phyloP scores from a whole-genome alignment of 2,888 invertebrate species.

The Hirtodrosophila cameraria region DNA sequence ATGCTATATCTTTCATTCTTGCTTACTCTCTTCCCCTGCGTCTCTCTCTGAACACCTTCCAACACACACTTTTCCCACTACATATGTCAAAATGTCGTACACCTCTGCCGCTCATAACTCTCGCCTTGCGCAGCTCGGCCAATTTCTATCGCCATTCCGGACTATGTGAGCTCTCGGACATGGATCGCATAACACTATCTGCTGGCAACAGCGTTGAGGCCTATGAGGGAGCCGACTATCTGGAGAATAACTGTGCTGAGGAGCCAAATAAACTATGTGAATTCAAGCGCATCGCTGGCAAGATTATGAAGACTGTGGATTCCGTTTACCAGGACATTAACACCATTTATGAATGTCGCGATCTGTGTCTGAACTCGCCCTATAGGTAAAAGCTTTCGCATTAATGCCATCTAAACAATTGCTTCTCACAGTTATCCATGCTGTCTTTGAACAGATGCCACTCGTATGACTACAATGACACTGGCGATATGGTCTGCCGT shows the following conservation, averaged over 20 bases:
- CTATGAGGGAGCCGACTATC: slow-evolving; percentile 90
- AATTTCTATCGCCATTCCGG: slow-evolving; percentile 95
- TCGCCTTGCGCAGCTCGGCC: slow-evolving; percentile 88
- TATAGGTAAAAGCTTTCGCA: slow-evolving; percentile 85
- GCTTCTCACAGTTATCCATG: slow-evolving; percentile 31
- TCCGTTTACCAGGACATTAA: slow-evolving; percentile 96
- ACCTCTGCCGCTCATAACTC: slow-evolving; percentile 62
- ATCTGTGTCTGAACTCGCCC: slow-evolving; percentile 94
- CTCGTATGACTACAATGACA: slow-evolving; percentile 97
- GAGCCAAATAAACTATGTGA: slow-evolving; percentile 97
- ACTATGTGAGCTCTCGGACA: slow-evolving; percentile 94
- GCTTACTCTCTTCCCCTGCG: slow-evolving; percentile 16
- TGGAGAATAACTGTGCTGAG: slow-evolving; percentile 96
- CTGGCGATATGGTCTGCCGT: slow-evolving; percentile 96
- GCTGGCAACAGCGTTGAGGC: slow-evolving; percentile 91
- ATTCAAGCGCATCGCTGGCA: slow-evolving; percentile 94
- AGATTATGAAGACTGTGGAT: slow-evolving; percentile 96
- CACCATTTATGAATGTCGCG: slow-evolving; percentile 94
- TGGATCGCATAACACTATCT: slow-evolving; percentile 95
- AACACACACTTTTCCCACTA: slow-evolving; percentile 48
- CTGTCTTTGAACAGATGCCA: slow-evolving; percentile 87
- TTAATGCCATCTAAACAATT: neutral
- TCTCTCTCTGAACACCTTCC: slow-evolving; percentile 33
- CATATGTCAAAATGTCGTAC: slow-evolving; percentile 13
- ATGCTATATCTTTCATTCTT: slow-evolving; percentile 37